Percentiles rank a stretch among this genome's conserved stretches.
Conservation (phyloP, 2,113 vertebrate species). For the Odocoileus hemionus region DNA sequence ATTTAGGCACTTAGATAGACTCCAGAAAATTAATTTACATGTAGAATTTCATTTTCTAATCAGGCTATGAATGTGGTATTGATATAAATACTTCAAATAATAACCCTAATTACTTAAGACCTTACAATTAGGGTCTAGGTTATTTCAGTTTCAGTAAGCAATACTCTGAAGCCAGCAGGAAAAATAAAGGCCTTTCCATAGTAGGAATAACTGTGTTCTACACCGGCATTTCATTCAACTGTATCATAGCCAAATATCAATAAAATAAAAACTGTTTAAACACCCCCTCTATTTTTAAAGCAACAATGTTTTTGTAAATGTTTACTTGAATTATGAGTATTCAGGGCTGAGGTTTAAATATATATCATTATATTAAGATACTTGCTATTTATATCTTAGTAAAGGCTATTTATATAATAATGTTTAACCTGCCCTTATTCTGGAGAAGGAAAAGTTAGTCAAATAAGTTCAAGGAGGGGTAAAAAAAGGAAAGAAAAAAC, state of each 20-base stretch:
- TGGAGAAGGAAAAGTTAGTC: constrained; percentile 7
- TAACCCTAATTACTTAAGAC: not conserved
- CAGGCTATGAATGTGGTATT: not conserved
- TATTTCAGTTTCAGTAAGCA: not conserved
- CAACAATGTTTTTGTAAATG: not conserved
- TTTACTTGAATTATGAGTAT: constrained; percentile 7
- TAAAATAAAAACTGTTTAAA: constrained; percentile 11
- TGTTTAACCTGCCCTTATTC: constrained; percentile 3
- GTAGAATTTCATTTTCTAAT: not conserved
- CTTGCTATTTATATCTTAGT: constrained; percentile 10
- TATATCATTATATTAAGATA: not conserved
- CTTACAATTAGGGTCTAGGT: not conserved
- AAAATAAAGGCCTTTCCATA: not conserved
- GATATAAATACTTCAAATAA: not conserved
- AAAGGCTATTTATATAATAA: not conserved
- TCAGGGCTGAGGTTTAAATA: constrained; percentile 13
- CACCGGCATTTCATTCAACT: not conserved
- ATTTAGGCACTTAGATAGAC: not conserved
- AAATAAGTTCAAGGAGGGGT: not conserved
- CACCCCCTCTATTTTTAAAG: not conserved
- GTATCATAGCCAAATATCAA: not conserved
- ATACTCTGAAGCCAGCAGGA: not conserved
- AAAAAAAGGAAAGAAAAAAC: not conserved
- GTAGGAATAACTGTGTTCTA: not conserved
- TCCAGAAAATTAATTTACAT: constrained; percentile 25